These are phyloP conservation scores for Cephalotes varians DNA, from an alignment of 2,888 invertebrate species.

Conservation along the genomic window DNA sequence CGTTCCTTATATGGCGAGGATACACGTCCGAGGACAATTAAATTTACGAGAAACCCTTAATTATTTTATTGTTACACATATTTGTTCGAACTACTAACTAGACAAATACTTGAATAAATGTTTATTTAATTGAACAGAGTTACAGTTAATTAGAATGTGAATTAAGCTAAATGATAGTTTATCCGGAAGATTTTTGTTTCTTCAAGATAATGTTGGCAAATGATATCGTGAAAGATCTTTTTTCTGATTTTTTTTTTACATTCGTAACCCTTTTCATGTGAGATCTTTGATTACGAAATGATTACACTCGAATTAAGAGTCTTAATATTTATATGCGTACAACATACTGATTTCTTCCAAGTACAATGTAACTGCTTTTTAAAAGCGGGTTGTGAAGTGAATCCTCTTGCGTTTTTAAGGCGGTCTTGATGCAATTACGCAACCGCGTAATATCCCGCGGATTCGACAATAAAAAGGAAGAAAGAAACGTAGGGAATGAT, in stretches of 20 bases:
- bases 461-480: slow-evolving; percentile 31
- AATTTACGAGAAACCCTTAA: neutral
- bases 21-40: neutral
- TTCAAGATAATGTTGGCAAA: neutral
- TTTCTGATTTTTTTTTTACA: neutral
- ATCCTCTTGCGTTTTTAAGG: slow-evolving; percentile 7
- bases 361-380: slow-evolving; percentile 42
- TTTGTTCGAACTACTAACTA: neutral
- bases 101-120: neutral
- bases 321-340: neutral
- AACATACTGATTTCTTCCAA: neutral
- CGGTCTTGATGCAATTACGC: slow-evolving; percentile 29
- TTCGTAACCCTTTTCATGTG: neutral
- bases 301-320: slow-evolving; percentile 6
- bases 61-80: neutral
- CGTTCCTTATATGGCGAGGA: neutral
- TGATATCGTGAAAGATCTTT: neutral
- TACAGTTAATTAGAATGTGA: neutral
- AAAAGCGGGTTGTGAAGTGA: slow-evolving; percentile 26
- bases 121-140: neutral
- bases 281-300: neutral
- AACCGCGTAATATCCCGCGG: slow-evolving; percentile 44
- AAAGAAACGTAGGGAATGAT: slow-evolving; percentile 10
- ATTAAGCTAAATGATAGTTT: neutral
- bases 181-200: neutral